Percentiles rank a stretch among this genome's conserved stretches.
Evolutionary conservation across 1,140 invertebrate species (phyloP).

Genomic region (Papilio xuthus): DNA sequence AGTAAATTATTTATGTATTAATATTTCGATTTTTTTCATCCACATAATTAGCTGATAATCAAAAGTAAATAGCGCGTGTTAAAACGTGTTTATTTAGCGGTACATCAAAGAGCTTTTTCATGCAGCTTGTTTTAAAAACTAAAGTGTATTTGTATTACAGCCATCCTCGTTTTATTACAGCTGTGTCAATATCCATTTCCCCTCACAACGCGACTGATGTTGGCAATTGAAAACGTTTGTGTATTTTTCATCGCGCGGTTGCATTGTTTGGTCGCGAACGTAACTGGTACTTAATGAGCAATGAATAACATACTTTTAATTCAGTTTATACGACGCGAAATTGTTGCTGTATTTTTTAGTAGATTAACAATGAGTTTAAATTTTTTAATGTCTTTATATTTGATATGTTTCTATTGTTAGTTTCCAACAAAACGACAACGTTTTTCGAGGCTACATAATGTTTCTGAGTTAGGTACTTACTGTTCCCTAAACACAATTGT

Average conservation of each 20-base stretch:
- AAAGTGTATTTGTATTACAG: conserved; percentile 33
- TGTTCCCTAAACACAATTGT: too few species aligned
- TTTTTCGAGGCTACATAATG: too few species aligned
- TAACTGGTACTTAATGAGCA: conserved; percentile 26
- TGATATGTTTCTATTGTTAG: too few species aligned
- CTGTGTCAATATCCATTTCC: conserved; percentile 32
- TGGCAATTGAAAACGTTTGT: conserved; percentile 30
- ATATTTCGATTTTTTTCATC: not conserved
- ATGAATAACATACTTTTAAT: conserved; percentile 25
- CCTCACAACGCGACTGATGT: conserved; percentile 23
- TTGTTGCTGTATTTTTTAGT: not conserved
- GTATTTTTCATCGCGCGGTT: conserved; percentile 30
- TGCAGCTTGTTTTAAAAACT: conserved; percentile 31
- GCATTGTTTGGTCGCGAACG: conserved; percentile 1
- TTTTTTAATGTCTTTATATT: not conserved
- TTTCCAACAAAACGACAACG: too few species aligned
- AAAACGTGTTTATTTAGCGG: conserved; percentile 16
- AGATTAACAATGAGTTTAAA: not conserved
- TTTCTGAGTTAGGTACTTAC: too few species aligned
- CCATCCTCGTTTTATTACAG: conserved; percentile 20
- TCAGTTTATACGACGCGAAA: conserved; percentile 1
- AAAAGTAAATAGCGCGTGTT: conserved; percentile 15
- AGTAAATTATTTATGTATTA: not conserved
- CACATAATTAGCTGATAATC: conserved; percentile 19
- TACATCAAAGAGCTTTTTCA: conserved; percentile 28